Evolutionary conservation across 2,113 vertebrate genomes (phyloP).

Genomic region (Pedionomus torquatus): DNA sequence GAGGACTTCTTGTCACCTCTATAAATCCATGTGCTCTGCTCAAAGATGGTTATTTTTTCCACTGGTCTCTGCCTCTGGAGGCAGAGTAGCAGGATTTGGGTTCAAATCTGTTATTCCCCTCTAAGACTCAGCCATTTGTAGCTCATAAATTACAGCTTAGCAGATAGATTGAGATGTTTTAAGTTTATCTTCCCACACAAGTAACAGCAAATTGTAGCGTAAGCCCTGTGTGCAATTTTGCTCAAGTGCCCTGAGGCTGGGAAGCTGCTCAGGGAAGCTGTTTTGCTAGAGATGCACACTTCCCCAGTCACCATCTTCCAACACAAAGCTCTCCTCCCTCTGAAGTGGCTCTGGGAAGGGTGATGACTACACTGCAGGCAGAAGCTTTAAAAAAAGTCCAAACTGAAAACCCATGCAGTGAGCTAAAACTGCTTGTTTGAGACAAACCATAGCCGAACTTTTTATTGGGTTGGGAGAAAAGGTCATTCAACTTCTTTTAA

Average conservation of each 20-base stretch:
- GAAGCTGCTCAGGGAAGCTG: background rate
- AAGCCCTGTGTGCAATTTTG: background rate
- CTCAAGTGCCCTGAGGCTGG: background rate
- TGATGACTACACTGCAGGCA: background rate
- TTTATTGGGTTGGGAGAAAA: background rate
- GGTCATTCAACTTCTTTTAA: background rate
- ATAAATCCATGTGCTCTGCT: background rate
- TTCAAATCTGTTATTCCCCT: background rate
- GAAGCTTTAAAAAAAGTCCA: background rate
- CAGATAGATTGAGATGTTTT: background rate
- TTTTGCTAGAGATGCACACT: background rate
- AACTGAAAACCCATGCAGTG: background rate
- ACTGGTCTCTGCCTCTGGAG: background rate
- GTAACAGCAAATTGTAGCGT: background rate
- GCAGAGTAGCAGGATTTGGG: background rate
- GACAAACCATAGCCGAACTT: background rate
- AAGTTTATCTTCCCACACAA: slow-evolving; percentile 30
- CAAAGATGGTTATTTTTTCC: background rate
- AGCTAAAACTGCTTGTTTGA: background rate
- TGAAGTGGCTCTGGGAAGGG: background rate
- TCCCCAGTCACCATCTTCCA: background rate
- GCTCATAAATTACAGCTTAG: background rate
- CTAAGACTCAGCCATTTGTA: slow-evolving; percentile 19
- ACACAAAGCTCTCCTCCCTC: background rate
- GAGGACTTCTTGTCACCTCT: background rate